phyloP scores from a whole-genome alignment of 2,888 invertebrate species.

The Lathronympha strigana region DNA sequence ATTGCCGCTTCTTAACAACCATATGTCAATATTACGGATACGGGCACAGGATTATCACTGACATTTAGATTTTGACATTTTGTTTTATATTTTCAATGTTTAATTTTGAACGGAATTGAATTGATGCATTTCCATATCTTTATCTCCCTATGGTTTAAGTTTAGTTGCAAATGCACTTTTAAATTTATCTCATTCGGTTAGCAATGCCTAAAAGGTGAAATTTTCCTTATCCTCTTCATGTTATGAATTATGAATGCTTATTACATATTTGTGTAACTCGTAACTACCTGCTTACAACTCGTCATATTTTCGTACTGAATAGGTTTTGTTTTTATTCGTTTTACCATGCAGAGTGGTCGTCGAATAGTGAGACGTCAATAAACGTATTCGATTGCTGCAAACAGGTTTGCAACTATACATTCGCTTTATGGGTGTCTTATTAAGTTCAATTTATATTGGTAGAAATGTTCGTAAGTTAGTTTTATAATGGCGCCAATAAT shows the following conservation, averaged over 20 bases:
- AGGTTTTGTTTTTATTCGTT: constrained; percentile 17
- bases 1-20: too few species aligned
- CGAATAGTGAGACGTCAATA: constrained; percentile 27
- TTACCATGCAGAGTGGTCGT: constrained; percentile 18
- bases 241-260: too few species aligned
- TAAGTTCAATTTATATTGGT: constrained; percentile 22
- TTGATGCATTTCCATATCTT: too few species aligned
- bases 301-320: constrained; percentile 5
- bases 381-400: constrained; percentile 17
- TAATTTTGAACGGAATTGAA: too few species aligned
- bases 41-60: background rate
- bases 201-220: too few species aligned
- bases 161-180: too few species aligned
- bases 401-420: constrained; percentile 32
- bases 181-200: too few species aligned
- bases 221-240: too few species aligned
- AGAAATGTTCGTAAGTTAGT: constrained; percentile 3
- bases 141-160: too few species aligned
- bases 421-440: constrained; percentile 25
- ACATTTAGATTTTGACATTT: too few species aligned
- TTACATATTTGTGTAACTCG: background rate
- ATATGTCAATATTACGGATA: background rate
- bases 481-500: constrained; percentile 2
- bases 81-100: too few species aligned
- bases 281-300: constrained; percentile 2